Base-by-base conservation (phyloP, 2,797 vertebrate genomes). In the Chaetodon trifasciatus region DNA sequence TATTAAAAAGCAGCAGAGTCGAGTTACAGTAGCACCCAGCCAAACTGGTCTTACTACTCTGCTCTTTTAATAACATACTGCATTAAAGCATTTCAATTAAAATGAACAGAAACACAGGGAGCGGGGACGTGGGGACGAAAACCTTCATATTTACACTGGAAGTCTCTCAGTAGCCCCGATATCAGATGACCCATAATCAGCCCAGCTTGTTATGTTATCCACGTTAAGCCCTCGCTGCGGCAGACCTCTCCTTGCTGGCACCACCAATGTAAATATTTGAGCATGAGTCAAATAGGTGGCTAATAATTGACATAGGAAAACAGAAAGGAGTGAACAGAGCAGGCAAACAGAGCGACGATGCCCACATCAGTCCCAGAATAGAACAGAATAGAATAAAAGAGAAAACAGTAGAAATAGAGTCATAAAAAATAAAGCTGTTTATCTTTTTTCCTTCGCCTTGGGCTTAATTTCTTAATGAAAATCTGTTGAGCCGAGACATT, bases 211-310 rank as follows among this genome's bases (percentile, higher is more conserved):
- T 37, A 16, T 70, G 24, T 76, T 55, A n/a, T 55, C 24, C 35
- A 6, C 39, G 37, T 77, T 49, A 65, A 76, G n/a, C 65, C 13
- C 16, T 24, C 0, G 12, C 42, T 64, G 19, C 46, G 58, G 8
- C 37, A 60, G 39, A 61, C 64, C 47, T 84, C 67, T 79, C 56
- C 75, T 78, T 73, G 35, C 47, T 70, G 71, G 82, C 66, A 83
- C 88, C 90, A 81, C 93, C 92, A 93, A 73, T 81, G 93, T 92
- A 86, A 96, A 96, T 95, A 96, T 95, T 95, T 95, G 87, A 88
- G 24, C 42, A 6, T 8, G 60, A 74, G 56, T 89, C 85, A 83
- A 88, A 90, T 42, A 83, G 82, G 58, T 63, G 64, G 76, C 70
- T 88, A 63, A 87, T 89, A 75, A 82, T 74, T 73, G 65, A 80